These are phyloP conservation scores for Gallinago nigripennis DNA, from an alignment of 2,797 vertebrate species.

Conservation along the genomic window DNA sequence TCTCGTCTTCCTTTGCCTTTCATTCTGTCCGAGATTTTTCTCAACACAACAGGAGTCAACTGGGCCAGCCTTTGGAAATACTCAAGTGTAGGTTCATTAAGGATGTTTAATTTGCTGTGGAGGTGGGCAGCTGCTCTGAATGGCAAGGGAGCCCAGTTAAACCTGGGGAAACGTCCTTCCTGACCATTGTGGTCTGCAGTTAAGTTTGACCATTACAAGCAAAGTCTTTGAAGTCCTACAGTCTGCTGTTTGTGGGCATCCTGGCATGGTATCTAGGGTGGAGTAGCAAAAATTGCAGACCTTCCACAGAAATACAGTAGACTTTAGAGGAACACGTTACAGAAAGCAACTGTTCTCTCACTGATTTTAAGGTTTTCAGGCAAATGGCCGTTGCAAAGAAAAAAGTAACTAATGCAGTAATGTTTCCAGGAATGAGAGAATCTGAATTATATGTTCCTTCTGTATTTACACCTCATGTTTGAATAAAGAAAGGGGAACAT, in stretches of 20 bases:
- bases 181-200: accelerated
- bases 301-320: not conserved
- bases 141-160: not conserved
- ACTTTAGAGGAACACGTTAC: not conserved
- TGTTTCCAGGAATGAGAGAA: not conserved
- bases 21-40: not conserved
- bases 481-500: not conserved
- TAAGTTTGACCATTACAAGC: not conserved
- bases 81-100: not conserved
- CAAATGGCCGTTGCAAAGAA: not conserved
- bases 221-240: not conserved
- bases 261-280: accelerated
- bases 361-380: not conserved
- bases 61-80: not conserved
- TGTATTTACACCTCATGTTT: not conserved
- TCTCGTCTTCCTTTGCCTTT: not conserved
- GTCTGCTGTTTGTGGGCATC: not conserved
- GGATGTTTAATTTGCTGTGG: not conserved
- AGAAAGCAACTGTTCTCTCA: not conserved
- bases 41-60: not conserved
- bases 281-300: not conserved
- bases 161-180: not conserved
- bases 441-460: not conserved
- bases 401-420: not conserved
- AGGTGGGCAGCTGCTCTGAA: not conserved